phyloP scores from a whole-genome alignment of 1,140 invertebrate genomes.

The Drosophila pseudoananassae region DNA sequence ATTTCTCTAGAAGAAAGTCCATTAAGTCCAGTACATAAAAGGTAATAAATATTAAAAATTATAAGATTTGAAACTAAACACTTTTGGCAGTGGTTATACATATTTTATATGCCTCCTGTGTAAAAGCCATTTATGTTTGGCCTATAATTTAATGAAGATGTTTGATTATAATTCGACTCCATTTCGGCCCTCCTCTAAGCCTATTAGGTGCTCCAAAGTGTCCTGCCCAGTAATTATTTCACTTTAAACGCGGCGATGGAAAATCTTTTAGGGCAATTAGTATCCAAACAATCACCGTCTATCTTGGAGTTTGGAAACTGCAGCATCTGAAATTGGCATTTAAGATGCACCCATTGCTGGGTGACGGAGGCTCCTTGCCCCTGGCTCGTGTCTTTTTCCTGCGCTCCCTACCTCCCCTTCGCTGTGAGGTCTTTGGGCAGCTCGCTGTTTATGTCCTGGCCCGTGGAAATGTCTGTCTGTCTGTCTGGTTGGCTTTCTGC shows the following conservation, averaged over 20 bases:
- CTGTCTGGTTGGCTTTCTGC: constrained; percentile 43
- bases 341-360: constrained; percentile 40
- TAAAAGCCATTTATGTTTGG: background rate
- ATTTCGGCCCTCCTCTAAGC: background rate
- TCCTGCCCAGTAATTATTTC: constrained; percentile 23
- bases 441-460: constrained; percentile 73
- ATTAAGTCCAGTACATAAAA: no score
- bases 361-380: constrained; percentile 4
- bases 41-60: no score
- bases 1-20: no score
- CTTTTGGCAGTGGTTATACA: no score
- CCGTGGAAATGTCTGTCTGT: constrained; percentile 1
- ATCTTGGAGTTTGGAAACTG: constrained; percentile 45
- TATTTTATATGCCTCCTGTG: background rate
- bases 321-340: constrained; percentile 70
- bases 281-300: constrained; percentile 29
- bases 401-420: constrained; percentile 6
- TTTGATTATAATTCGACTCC: background rate
- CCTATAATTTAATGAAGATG: constrained; percentile 1
- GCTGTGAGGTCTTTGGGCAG: constrained; percentile 22
- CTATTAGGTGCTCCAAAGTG: background rate
- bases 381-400: background rate
- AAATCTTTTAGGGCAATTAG: constrained; percentile 25
- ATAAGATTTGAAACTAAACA: no score
- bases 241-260: constrained; percentile 12